Evolutionary conservation across 2,113 vertebrate genomes (phyloP).

Genomic region (Gadus macrocephalus): DNA sequence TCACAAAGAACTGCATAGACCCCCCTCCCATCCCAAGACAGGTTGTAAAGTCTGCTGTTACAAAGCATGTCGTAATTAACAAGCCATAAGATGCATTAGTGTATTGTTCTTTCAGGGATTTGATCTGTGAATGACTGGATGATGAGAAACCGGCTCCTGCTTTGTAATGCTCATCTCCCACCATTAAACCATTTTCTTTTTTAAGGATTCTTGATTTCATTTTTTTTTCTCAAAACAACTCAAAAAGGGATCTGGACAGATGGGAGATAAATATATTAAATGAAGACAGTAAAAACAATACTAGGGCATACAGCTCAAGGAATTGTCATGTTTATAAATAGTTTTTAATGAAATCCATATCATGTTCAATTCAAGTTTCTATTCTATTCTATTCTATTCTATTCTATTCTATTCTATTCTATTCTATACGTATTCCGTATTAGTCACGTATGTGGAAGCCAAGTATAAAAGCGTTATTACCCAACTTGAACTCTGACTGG

Average conservation of each 20-base stretch:
- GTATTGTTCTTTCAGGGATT: constrained; percentile 63
- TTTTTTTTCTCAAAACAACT: not conserved
- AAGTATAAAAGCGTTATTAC: no score
- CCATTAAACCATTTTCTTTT: constrained; percentile 55
- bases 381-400: no score
- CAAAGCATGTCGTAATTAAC: constrained; percentile 56
- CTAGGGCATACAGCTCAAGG: no score
- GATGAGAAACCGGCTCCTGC: constrained; percentile 52
- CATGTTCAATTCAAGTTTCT: no score
- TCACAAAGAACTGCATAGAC: constrained; percentile 8
- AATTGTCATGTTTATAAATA: no score
- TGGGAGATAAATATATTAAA: no score
- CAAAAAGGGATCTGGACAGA: not conserved
- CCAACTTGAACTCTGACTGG: no score
- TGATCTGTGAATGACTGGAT: constrained; percentile 62
- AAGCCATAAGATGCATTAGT: constrained; percentile 54
- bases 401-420: no score
- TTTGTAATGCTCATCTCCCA: constrained; percentile 61
- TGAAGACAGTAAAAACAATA: no score
- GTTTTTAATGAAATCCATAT: no score
- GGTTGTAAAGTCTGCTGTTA: constrained; percentile 47
- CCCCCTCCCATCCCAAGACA: constrained; percentile 15
- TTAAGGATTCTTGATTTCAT: not conserved
- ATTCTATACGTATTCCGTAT: no score
- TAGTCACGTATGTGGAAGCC: no score